These are phyloP conservation scores for Trypoxylus dichotomus DNA, from an alignment of 1,140 invertebrate genomes.

Conservation along the genomic window DNA sequence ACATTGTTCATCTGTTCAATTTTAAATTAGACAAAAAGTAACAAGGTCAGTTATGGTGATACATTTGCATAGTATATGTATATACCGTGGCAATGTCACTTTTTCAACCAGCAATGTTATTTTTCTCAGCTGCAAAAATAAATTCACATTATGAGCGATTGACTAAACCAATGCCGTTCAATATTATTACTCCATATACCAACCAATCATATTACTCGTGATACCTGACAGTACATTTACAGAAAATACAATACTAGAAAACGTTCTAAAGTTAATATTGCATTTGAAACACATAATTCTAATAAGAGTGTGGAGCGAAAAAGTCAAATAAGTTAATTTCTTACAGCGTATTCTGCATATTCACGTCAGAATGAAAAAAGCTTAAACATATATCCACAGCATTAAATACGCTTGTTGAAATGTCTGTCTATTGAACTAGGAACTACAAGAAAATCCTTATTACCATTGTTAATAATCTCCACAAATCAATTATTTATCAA, in stretches of 20 bases:
- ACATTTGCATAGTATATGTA: slow-evolving; percentile 26
- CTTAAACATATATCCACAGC: not conserved
- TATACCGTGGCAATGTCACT: slow-evolving; percentile 8
- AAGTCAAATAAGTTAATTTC: not conserved
- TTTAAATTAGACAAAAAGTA: slow-evolving; percentile 27
- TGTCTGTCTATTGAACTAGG: slow-evolving; percentile 11
- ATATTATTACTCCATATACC: not conserved
- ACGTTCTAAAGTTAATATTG: too few relatives aligned
- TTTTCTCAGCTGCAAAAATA: not conserved
- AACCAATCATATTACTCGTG: not conserved
- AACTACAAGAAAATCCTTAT: not conserved
- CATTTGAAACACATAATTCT: too few relatives aligned
- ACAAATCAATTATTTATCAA: not conserved
- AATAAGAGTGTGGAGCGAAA: not conserved
- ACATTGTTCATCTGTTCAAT: slow-evolving; percentile 24
- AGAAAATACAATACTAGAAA: too few relatives aligned
- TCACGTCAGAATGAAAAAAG: not conserved
- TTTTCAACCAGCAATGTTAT: not conserved
- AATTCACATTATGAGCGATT: not conserved
- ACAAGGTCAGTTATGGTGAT: slow-evolving; percentile 33
- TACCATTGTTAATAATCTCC: slow-evolving; percentile 1
- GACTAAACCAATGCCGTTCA: not conserved
- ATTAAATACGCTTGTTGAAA: not conserved
- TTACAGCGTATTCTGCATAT: not conserved
- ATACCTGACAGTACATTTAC: too few relatives aligned